phyloP scores from a whole-genome alignment of 53 echinoderm and acorn worm species.

The Patiria pectinifera region DNA sequence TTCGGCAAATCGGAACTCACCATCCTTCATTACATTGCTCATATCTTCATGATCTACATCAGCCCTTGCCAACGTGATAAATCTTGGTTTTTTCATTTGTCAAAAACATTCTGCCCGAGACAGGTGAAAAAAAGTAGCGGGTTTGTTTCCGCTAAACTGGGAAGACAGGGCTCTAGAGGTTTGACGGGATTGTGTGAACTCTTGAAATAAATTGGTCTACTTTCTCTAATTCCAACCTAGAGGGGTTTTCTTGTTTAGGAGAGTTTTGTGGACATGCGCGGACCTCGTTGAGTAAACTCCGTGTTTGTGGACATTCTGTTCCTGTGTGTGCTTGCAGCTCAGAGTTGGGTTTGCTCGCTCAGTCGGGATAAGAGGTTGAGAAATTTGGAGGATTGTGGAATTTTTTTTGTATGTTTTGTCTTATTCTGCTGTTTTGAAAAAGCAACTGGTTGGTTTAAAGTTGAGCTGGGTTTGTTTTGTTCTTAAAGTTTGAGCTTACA shows the following conservation, averaged over 20 bases:
- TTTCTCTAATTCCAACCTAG: slow-evolving; percentile 34
- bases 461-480: too few relatives aligned
- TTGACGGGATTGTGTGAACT: neutral
- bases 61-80: neutral
- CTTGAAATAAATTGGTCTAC: slow-evolving; percentile 60
- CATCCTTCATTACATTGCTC: neutral
- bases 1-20: neutral
- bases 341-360: neutral
- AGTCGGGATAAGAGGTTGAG: neutral
- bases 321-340: slow-evolving; percentile 4
- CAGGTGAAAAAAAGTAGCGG: neutral
- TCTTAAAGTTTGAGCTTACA: too few relatives aligned
- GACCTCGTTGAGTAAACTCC: slow-evolving; percentile 5
- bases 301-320: slow-evolving; percentile 25
- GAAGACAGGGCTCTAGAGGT: neutral
- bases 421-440: too few relatives aligned
- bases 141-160: neutral
- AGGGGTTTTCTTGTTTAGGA: neutral
- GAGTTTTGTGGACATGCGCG: too few relatives aligned
- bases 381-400: neutral
- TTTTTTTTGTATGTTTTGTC: neutral
- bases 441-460: too few relatives aligned
- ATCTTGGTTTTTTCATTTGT: neutral
- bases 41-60: neutral
- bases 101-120: neutral